These are phyloP conservation scores for Chiloscyllium plagiosum DNA, from an alignment of 2,113 vertebrate species.

Conservation along the genomic window DNA sequence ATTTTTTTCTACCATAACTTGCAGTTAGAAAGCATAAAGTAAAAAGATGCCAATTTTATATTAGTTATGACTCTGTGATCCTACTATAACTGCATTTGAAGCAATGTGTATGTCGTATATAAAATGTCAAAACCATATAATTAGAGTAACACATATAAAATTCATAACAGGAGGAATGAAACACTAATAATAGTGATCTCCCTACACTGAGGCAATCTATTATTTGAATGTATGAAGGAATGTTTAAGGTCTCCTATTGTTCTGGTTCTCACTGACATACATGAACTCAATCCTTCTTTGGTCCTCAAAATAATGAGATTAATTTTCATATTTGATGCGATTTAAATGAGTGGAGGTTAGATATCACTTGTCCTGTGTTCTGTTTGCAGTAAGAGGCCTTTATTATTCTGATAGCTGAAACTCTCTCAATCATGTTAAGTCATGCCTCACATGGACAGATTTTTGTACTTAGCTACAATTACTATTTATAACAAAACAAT, in stretches of 20 bases:
- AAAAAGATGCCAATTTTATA: background rate
- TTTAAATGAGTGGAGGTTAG: background rate
- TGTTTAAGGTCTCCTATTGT: background rate
- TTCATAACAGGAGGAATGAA: background rate
- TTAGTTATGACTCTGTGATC: background rate
- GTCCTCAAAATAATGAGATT: background rate
- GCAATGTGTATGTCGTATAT: background rate
- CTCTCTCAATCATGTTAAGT: background rate
- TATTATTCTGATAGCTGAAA: background rate
- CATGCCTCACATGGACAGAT: too few relatives aligned
- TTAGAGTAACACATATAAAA: background rate
- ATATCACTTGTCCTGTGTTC: background rate
- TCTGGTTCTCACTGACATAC: background rate
- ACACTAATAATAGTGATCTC: background rate
- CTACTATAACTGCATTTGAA: background rate
- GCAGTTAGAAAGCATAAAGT: background rate
- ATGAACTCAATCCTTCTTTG: background rate
- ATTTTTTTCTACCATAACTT: background rate
- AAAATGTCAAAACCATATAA: background rate
- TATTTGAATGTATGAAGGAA: background rate
- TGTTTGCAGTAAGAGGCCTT: background rate
- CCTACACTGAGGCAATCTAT: background rate
- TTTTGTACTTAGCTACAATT: too few relatives aligned
- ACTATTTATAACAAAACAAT: too few relatives aligned
- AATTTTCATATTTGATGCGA: background rate